Evolutionary conservation across 2,888 invertebrate genomes (phyloP).

Genomic region (Sipha maydis): DNA sequence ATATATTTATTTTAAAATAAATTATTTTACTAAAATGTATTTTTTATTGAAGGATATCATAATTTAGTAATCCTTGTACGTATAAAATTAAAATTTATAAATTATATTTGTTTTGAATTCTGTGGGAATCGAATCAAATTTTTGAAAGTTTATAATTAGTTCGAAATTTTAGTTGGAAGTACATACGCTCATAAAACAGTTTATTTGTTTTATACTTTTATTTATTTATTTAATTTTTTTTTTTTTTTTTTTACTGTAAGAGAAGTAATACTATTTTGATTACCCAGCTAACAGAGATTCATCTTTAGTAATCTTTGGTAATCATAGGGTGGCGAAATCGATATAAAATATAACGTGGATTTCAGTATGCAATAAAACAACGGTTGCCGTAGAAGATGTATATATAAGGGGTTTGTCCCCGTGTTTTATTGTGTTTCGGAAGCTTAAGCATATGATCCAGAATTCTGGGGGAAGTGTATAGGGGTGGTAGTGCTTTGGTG

Average conservation of each 20-base stretch:
- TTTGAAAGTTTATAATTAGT: too few species aligned
- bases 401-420: conserved; percentile 17
- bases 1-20: too few species aligned
- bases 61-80: too few species aligned
- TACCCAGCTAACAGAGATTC: not conserved
- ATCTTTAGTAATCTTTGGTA: not conserved
- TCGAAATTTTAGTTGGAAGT: too few species aligned
- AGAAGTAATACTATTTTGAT: conserved; percentile 10
- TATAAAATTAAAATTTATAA: too few species aligned
- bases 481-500: conserved; percentile 13
- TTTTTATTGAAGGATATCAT: too few species aligned
- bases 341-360: conserved; percentile 41
- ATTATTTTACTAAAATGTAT: too few species aligned
- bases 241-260: not conserved
- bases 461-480: not conserved
- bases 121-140: too few species aligned
- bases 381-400: conserved; percentile 1
- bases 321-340: conserved; percentile 20
- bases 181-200: too few species aligned
- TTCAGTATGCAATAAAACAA: conserved; percentile 49
- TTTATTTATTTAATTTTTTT: not conserved
- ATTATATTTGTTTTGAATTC: too few species aligned
- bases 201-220: too few species aligned
- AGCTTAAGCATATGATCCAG: conserved; percentile 45
- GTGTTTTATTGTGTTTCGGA: conserved; percentile 53